Base-by-base conservation (phyloP, 1,140 invertebrate species). In the Notospermus geniculatus region DNA sequence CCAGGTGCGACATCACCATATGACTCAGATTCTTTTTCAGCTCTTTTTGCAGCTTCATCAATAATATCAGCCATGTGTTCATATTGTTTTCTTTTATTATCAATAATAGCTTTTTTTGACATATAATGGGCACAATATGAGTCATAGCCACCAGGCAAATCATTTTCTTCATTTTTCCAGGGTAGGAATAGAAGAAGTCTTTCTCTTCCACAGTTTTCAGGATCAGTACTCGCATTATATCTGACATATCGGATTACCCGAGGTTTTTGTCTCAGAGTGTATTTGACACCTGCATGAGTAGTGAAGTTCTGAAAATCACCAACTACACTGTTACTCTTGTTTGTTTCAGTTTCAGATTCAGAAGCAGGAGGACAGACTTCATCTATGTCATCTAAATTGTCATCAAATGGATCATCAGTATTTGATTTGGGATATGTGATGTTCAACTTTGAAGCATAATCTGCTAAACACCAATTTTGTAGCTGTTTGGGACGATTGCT, bases 71-170 rank as follows among this genome's bases (percentile, higher is more conserved):
- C 25, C 25, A 27, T 50, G 46, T 50, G 46, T 50, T 50, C 46
- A 50, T 50, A 50, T 23, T 50, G 46, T n/a, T 50, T 5, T 50
- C n/a, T 62, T 5, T 62, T 50, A 55, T 59, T 61, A 1, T 66
- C 22, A 30, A 62, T 57, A 15, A 64, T 41, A 13, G 64, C 5
- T 27, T 50, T 50, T 15, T 36, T 36, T 4, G 32, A 4, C 4
- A 7, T 36, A 36, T 36, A 36, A 36, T 36, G 32, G 32, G 32
- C 32, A 36, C 15, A 36, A 36, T 36, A 15, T 36, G 32, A 36
- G 32, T 15, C 15, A 36, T 36, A 15, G 15, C 32, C 32, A 36
- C 32, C 32, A 36, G 15, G 32, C 9, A 50, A 23, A 50, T 50
- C 46, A 50, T 5, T 50, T 19, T 5, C 9, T 50, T 50, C 46